Conservation (phyloP, 2,113 vertebrate species). For the Hassar affinis region DNA sequence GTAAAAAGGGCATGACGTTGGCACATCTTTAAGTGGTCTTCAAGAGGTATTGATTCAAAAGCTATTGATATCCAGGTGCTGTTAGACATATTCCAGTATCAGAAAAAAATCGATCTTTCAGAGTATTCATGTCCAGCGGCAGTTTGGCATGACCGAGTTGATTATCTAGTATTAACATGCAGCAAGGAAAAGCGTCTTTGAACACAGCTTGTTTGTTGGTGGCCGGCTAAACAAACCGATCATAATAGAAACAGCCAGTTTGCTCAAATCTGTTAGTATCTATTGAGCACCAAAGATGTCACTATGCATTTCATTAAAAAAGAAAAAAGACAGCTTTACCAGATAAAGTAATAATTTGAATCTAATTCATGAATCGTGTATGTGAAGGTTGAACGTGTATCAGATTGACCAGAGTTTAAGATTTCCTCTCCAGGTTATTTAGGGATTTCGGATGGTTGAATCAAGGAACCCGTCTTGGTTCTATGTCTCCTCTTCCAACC, state of each 20-base stretch:
- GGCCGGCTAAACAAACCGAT: neutral
- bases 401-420: neutral
- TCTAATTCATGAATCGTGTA: neutral
- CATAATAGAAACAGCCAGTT: neutral
- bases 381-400: neutral
- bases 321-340: neutral
- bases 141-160: too few species aligned
- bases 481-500: neutral
- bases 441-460: neutral
- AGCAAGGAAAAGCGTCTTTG: neutral
- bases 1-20: neutral
- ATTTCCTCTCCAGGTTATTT: neutral
- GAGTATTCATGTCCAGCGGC: too few species aligned
- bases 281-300: neutral
- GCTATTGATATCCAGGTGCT: neutral
- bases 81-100: neutral
- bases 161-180: too few species aligned
- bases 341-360: neutral
- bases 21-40: neutral
- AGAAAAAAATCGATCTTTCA: too few species aligned
- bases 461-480: neutral
- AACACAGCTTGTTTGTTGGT: neutral
- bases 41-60: neutral
- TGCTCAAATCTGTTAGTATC: neutral
- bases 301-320: neutral